Evolutionary conservation across 2,888 invertebrate species (phyloP).

Genomic region (Phyllotreta striolata): DNA sequence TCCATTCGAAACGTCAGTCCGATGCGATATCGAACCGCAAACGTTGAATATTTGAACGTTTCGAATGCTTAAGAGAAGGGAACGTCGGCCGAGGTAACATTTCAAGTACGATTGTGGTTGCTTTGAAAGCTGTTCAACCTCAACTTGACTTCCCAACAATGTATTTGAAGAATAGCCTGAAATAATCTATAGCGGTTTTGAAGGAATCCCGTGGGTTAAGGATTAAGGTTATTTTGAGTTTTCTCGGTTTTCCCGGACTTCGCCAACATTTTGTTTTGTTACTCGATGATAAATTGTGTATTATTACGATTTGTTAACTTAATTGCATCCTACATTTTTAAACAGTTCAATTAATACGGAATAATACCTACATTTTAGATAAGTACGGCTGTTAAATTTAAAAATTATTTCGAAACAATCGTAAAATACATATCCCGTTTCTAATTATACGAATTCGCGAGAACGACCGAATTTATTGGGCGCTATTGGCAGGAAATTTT

Average conservation of each 20-base stretch:
- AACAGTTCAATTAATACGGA: too few relatives aligned
- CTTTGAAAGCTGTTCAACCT: slow-evolving; percentile 19
- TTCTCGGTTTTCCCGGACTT: slow-evolving; percentile 1
- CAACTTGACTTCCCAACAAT: slow-evolving; percentile 19
- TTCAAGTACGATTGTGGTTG: slow-evolving; percentile 21
- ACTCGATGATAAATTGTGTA: neutral
- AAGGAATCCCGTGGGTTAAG: slow-evolving; percentile 5
- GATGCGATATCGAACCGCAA: slow-evolving; percentile 12
- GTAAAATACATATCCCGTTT: slow-evolving; percentile 14
- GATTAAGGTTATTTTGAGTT: slow-evolving; percentile 12
- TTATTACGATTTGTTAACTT: too few relatives aligned
- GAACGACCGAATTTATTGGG: slow-evolving; percentile 14
- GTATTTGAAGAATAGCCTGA: slow-evolving; percentile 17
- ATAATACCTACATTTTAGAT: too few relatives aligned
- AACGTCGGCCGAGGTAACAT: slow-evolving; percentile 16
- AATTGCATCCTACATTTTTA: too few relatives aligned
- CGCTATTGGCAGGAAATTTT: slow-evolving; percentile 20
- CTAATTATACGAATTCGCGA: slow-evolving; percentile 14
- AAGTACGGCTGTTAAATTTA: neutral
- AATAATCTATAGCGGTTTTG: slow-evolving; percentile 15
- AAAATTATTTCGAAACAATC: slow-evolving; percentile 1
- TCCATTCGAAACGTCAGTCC: slow-evolving; percentile 2
- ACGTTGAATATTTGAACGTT: slow-evolving; percentile 21
- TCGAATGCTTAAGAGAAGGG: slow-evolving; percentile 15
- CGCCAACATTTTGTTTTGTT: neutral